Conservation (phyloP, 1,140 invertebrate genomes). For the Temnothorax longispinosus region DNA sequence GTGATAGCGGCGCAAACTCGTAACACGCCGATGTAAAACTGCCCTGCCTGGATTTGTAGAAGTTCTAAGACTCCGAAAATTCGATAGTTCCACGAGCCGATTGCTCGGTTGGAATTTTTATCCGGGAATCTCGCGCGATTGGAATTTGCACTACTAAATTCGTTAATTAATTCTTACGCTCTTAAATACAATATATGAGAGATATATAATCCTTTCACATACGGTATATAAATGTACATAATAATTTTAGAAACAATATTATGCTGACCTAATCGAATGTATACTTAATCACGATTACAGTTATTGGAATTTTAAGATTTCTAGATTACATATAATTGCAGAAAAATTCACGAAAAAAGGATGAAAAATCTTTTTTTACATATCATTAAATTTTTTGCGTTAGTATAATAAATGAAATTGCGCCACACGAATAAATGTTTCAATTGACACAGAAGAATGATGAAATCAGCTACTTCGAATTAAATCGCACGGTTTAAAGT, state of each 20-base stretch:
- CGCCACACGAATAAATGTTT: neutral
- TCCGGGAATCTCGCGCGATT: neutral
- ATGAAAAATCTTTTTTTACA: neutral
- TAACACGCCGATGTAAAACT: conserved; percentile 36
- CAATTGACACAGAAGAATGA: conserved; percentile 21
- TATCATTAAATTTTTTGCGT: neutral
- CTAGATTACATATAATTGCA: neutral
- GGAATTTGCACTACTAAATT: neutral
- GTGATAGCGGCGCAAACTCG: conserved; percentile 32
- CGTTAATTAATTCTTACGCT: neutral
- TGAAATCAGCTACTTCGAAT: conserved; percentile 20
- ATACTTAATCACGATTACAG: neutral
- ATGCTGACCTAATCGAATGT: neutral
- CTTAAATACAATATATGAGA: neutral
- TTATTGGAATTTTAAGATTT: neutral
- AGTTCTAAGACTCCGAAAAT: conserved; percentile 38
- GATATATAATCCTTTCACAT: neutral
- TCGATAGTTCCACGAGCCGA: neutral
- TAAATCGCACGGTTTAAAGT: conserved; percentile 54
- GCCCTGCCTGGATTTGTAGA: conserved; percentile 12
- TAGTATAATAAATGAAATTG: neutral
- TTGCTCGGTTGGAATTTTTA: neutral
- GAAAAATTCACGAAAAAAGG: neutral
- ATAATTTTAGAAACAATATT: neutral
- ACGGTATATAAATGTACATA: neutral